phyloP scores from a whole-genome alignment of 2,888 invertebrate species.

The Noctua comes region DNA sequence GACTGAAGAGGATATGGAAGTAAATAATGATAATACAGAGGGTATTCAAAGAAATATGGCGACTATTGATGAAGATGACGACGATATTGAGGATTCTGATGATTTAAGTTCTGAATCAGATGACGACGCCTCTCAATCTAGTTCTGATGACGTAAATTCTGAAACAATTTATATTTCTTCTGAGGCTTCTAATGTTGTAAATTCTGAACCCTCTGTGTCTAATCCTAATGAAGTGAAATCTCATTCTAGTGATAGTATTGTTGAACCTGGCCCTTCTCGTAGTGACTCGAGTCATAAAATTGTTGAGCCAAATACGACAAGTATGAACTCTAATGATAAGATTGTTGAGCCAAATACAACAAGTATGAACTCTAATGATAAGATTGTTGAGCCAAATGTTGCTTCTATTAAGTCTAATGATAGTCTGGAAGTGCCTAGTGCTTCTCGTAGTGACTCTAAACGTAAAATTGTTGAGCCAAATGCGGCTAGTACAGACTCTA shows the following conservation, averaged over 20 bases:
- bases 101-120: neutral
- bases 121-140: neutral
- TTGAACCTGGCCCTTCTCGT: neutral
- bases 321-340: neutral
- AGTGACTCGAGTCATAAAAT: neutral
- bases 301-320: neutral
- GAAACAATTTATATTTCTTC: neutral
- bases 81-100: neutral
- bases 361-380: neutral
- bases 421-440: neutral
- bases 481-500: neutral
- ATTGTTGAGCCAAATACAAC: neutral
- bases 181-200: slow-evolving; percentile 4
- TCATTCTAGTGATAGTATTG: neutral
- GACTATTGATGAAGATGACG: neutral
- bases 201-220: neutral
- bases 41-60: neutral
- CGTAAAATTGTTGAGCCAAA: neutral
- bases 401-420: neutral
- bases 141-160: neutral
- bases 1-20: neutral
- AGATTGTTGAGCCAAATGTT: neutral
- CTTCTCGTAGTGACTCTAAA: too few species aligned
- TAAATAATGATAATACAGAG: neutral
- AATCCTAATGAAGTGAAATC: slow-evolving; percentile 3